A percentile compares a stretch with the other conserved stretches of the same genome.
These are phyloP conservation scores for Nesidiocoris tenuis DNA, from an alignment of 2,888 invertebrate species.

Conservation along the genomic window DNA sequence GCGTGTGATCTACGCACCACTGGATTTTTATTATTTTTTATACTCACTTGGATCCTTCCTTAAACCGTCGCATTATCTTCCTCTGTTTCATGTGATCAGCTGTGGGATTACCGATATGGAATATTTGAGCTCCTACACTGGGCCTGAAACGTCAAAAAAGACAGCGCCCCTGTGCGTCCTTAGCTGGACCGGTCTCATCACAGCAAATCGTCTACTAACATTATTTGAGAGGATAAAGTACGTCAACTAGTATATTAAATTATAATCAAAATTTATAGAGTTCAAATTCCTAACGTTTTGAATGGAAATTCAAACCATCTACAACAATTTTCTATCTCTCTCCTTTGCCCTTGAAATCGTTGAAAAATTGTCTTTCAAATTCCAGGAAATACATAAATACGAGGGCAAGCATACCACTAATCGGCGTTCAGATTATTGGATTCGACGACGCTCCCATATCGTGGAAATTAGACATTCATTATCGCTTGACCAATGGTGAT, in stretches of 20 bases:
- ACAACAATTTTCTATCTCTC: not conserved
- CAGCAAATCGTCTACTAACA: slow-evolving; percentile 54
- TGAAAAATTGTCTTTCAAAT: not conserved
- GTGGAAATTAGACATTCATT: slow-evolving; percentile 58
- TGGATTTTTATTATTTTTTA: no score
- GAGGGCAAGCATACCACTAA: slow-evolving; percentile 55
- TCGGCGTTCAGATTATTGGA: slow-evolving; percentile 60
- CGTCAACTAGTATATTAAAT: slow-evolving; percentile 30
- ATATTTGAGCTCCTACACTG: slow-evolving; percentile 56
- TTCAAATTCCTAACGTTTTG: not conserved
- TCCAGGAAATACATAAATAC: slow-evolving; percentile 52
- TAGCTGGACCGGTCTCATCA: slow-evolving; percentile 59
- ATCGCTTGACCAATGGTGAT: slow-evolving; percentile 58
- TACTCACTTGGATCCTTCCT: not conserved
- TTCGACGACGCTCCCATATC: slow-evolving; percentile 60
- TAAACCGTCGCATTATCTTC: not conserved
- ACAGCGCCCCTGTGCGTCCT: slow-evolving; percentile 55
- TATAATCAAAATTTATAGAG: not conserved
- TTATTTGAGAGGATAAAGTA: slow-evolving; percentile 55
- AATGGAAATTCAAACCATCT: not conserved
- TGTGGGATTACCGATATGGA: slow-evolving; percentile 44
- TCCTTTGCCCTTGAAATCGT: not conserved
- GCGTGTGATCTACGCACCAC: no score
- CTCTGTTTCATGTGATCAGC: not conserved
- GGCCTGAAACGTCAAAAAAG: slow-evolving; percentile 53